A percentile compares a stretch with the other conserved stretches of the same genome.
phyloP scores from a whole-genome alignment of 2,888 invertebrate species.

The Apodemia duryi region DNA sequence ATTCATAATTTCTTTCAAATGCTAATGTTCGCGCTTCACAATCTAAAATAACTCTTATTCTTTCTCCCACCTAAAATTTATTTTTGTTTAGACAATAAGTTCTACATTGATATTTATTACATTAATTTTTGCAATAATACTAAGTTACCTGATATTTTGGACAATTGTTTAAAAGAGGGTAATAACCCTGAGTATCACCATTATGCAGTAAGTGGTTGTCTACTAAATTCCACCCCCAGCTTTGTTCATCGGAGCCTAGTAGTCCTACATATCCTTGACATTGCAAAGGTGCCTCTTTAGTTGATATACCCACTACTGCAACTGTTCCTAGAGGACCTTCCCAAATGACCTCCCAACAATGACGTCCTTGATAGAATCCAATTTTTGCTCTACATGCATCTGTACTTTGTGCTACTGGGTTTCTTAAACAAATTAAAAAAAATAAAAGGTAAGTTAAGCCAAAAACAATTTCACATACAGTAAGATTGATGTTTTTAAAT shows the following conservation, averaged over 20 bases:
- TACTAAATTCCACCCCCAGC: constrained; percentile 99
- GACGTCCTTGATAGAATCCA: constrained; percentile 94
- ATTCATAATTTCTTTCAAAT: constrained; percentile 98
- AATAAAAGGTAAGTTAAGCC: background rate
- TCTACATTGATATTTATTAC: no score
- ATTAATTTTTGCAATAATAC: background rate
- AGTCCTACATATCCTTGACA: constrained; percentile 97
- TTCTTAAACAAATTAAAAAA: constrained; percentile 72
- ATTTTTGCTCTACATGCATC: constrained; percentile 95
- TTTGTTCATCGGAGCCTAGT: constrained; percentile 96
- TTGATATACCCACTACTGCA: constrained; percentile 97
- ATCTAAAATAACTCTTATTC: constrained; percentile 97
- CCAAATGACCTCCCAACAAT: constrained; percentile 99
- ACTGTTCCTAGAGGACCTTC: constrained; percentile 99
- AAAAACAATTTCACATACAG: constrained; percentile 7
- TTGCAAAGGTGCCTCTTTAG: constrained; percentile 95
- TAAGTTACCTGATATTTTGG: constrained; percentile 94
- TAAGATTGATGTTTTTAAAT: background rate
- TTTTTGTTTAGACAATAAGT: no score
- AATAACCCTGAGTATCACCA: constrained; percentile 96
- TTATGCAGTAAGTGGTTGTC: constrained; percentile 98
- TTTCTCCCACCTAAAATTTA: constrained; percentile 90
- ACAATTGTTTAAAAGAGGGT: constrained; percentile 95
- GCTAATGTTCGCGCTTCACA: constrained; percentile 98
- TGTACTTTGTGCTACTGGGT: constrained; percentile 99